Evolutionary conservation across 2,888 invertebrate genomes (phyloP).

Genomic region (Teleogryllus oceanicus): DNA sequence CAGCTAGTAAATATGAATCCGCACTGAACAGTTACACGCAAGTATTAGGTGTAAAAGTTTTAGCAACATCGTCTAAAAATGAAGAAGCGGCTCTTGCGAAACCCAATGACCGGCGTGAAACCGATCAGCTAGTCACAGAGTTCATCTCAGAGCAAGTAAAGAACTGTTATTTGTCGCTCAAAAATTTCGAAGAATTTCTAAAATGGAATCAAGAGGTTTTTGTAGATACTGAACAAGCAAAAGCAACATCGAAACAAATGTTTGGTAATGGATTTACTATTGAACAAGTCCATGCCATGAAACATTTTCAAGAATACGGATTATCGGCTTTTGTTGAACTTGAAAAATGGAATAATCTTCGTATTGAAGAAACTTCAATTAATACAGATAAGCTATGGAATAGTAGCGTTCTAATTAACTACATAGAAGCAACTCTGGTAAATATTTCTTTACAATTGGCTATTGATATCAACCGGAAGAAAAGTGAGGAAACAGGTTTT

Average conservation of each 20-base stretch:
- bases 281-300: constrained; percentile 51
- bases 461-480: neutral
- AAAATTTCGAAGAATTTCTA: constrained; percentile 62
- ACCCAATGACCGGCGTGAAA: too few relatives aligned
- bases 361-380: too few relatives aligned
- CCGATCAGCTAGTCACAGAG: too few relatives aligned
- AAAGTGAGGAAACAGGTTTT: neutral
- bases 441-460: constrained; percentile 46
- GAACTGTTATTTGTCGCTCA: constrained; percentile 68
- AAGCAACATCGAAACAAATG: constrained; percentile 35
- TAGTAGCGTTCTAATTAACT: constrained; percentile 58
- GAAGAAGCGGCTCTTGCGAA: too few relatives aligned
- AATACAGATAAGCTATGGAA: constrained; percentile 56
- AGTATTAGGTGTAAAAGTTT: too few relatives aligned
- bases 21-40: too few relatives aligned
- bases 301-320: constrained; percentile 55
- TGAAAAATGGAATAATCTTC: constrained; percentile 37
- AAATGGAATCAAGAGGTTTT: constrained; percentile 55
- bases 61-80: too few relatives aligned
- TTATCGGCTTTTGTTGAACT: constrained; percentile 49
- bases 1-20: constrained; percentile 49
- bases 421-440: constrained; percentile 60
- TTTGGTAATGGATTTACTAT: constrained; percentile 48
- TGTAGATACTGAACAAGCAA: constrained; percentile 44
- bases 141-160: constrained; percentile 51